Base-by-base conservation (phyloP, 53 echinoderm and acorn worm species). In the Temnopleurus reevesii region DNA sequence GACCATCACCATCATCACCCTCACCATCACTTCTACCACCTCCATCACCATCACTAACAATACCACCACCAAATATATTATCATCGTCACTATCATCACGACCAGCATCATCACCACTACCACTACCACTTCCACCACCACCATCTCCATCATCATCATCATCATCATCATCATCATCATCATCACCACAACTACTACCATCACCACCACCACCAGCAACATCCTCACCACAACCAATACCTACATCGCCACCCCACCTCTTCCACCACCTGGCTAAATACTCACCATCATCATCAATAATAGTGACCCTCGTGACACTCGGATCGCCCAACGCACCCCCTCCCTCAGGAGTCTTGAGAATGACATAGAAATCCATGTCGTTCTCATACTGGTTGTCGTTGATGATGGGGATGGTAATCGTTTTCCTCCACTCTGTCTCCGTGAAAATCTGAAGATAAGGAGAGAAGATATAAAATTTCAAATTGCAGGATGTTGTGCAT, bases 281-380 rank as follows among this genome's bases (percentile, higher is more conserved):
- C 94, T 94, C 77, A 98, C 99, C 93, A 76, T 98, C 96, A 84
- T 98, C 99, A 94, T 98, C 99, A 55, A 98, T 98, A 44, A 98
- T 98, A 0, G 96, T 98, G 18, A 96, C 92, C 86, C 99, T 89
- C 31, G 95, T 93, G 53, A 98, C 90, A 60, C 95, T 98, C 18
- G 99, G 99, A 89, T 98, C 99, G 5, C 99, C 99, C 10, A 98
- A 93, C 1, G 55, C 64, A 0, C 86, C 91, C 6, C 93, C 96
- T 23, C 93, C 96, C 21, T 97, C 94, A 3, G 97, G 95, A 17
- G 87, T 86, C 90, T 98, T 98, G 46, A 98, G 84, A 38, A 98
- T 93, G 89, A 98, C 85, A 77, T 98, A 98, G 91, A 98, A 98
- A 18, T 98, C 99, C 94, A 98, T 95, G 89, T 98, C 92, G 87